These are phyloP conservation scores for Drosophila meridionalis DNA, from an alignment of 2,888 invertebrate species.

Conservation along the genomic window DNA sequence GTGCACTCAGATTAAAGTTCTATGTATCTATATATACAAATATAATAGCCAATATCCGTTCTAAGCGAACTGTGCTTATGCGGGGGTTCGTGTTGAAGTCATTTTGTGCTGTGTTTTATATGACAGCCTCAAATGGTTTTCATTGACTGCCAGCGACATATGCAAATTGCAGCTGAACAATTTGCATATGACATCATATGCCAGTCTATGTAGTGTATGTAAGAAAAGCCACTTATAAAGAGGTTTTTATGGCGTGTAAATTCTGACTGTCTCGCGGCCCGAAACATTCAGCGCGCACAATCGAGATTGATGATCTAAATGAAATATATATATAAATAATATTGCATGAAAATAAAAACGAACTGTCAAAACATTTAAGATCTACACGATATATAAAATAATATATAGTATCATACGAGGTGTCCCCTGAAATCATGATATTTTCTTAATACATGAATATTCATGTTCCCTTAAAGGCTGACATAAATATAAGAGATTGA, in stretches of 20 bases:
- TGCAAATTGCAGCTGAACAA: slow-evolving; percentile 60
- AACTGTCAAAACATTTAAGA: slow-evolving; percentile 33
- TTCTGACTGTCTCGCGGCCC: slow-evolving; percentile 16
- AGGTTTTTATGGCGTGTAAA: slow-evolving; percentile 20
- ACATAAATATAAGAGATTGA: background rate
- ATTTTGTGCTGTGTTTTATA: slow-evolving; percentile 28
- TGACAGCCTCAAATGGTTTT: slow-evolving; percentile 65
- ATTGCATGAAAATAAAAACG: slow-evolving; percentile 11
- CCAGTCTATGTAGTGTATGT: slow-evolving; percentile 4
- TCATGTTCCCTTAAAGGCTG: background rate
- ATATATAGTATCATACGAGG: background rate
- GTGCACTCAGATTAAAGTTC: slow-evolving; percentile 28
- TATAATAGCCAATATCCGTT: slow-evolving; percentile 66
- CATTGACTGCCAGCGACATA: slow-evolving; percentile 61
- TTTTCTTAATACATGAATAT: background rate
- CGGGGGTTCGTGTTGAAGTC: slow-evolving; percentile 59
- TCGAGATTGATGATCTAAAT: slow-evolving; percentile 8
- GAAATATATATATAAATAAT: background rate
- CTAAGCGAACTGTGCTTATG: slow-evolving; percentile 31
- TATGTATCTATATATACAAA: slow-evolving; percentile 17
- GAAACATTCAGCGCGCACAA: background rate
- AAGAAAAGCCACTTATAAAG: slow-evolving; percentile 30
- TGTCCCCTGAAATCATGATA: background rate
- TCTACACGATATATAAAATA: background rate
- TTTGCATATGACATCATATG: slow-evolving; percentile 71